Base-by-base conservation (phyloP, 2,113 vertebrate species). In the Crotalus helleri region DNA sequence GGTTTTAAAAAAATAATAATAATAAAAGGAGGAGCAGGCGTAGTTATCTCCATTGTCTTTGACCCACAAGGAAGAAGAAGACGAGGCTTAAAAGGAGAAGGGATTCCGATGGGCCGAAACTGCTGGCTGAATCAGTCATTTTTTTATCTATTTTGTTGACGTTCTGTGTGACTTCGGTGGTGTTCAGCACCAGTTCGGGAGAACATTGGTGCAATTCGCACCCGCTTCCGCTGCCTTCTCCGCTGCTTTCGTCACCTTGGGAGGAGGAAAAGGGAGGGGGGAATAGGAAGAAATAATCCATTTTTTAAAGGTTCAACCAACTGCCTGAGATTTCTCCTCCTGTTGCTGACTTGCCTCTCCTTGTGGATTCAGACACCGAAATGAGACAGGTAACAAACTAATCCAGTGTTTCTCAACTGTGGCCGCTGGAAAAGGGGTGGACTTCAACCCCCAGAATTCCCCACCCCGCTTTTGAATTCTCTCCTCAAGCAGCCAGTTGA, bases 201-300 rank as follows among this genome's bases (percentile, higher is more conserved):
- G 98, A 96, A 54, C 98, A 99, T 89, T 98, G 96, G 23, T 98
- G 97, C 7, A 97, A 96, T 69, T 98, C 98, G 0, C 99, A 99
- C 51, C 99, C 98, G 7, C 99, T 99, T 93, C 99, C 99, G 0
- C 99, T 99, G 95, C 98, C 99, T 94, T 97, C 98, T 5, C 98
- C 98, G 0, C 99, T 99, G 95, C 94, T 96, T 1, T 98, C 98
- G 4, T 99, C 99, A 10, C 98, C 99, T 51, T 8, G 49, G 49
- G 49, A 51, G 49, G 49, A 8, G 9, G 49, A 51, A 51, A 51
- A 46, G 46, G 46, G 49, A 8, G 49, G 49, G 49, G 49, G 49
- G 1, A 51, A 51, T 9, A 51, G 49, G 8, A 51, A 51, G 49
- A 51, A 51, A 0, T 21, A 13, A 46, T 85, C 53, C 86, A 64